Evolutionary conservation across 2,113 vertebrate species (phyloP).

Genomic region (Cettia cetti): DNA sequence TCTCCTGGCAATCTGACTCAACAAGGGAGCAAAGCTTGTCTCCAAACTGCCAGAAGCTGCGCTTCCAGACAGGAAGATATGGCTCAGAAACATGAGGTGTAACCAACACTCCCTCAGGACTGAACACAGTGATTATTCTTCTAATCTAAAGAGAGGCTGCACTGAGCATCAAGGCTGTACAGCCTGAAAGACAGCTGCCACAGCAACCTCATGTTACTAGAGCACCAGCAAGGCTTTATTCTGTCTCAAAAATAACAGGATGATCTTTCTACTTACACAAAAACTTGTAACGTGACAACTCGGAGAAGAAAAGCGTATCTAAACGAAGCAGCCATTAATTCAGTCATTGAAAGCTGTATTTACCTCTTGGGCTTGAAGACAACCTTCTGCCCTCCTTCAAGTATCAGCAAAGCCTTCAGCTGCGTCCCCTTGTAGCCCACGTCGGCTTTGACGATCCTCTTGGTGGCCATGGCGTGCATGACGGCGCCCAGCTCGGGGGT

Average conservation of each 20-base stretch:
- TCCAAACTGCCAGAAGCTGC: not conserved
- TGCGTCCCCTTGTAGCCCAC: slow-evolving; percentile 98
- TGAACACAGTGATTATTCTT: not conserved
- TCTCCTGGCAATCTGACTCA: not conserved
- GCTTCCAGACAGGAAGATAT: not conserved
- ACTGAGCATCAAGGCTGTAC: not conserved
- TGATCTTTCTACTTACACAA: not conserved
- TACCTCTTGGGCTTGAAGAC: slow-evolving; percentile 98
- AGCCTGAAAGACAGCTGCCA: not conserved
- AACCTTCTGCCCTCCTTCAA: slow-evolving; percentile 97
- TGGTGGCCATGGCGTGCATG: slow-evolving; percentile 86
- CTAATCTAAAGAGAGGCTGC: not conserved
- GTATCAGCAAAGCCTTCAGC: slow-evolving; percentile 91
- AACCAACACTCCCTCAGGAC: not conserved
- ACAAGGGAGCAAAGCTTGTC: not conserved
- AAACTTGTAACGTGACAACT: not conserved
- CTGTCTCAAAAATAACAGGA: not conserved
- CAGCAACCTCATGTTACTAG: not conserved
- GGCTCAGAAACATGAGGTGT: not conserved
- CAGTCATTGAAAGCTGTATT: not conserved
- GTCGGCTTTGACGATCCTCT: slow-evolving; percentile 89
- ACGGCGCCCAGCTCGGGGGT: slow-evolving; percentile 93
- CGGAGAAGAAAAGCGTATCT: fast-evolving
- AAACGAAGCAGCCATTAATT: not conserved
- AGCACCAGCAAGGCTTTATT: not conserved